Conservation (phyloP, 2,113 vertebrate species). For the Lycocorax pyrrhopterus region DNA sequence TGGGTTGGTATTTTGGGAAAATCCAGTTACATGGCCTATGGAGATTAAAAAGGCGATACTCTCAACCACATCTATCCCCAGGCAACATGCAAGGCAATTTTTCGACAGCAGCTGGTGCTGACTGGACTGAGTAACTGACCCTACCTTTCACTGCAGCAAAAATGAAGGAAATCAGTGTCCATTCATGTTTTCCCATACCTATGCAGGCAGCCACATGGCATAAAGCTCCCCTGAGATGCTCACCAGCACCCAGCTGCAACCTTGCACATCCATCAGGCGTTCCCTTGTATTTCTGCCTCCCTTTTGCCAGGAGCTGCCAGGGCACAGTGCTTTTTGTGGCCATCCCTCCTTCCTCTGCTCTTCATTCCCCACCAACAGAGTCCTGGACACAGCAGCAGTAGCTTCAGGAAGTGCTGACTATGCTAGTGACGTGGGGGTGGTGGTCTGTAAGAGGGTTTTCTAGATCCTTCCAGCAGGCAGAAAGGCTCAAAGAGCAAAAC, state of each 20-base stretch:
- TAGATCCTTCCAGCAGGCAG: background rate
- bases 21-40: background rate
- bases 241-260: background rate
- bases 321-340: background rate
- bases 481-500: background rate
- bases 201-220: background rate
- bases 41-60: background rate
- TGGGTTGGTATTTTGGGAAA: background rate
- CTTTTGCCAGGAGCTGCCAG: background rate
- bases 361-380: background rate
- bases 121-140: background rate
- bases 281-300: background rate
- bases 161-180: background rate
- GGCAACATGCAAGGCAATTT: background rate
- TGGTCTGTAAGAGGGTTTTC: background rate
- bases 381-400: background rate
- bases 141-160: background rate
- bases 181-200: background rate
- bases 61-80: background rate
- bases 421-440: accelerated
- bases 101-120: background rate
- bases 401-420: background rate
- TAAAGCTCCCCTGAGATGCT: background rate
- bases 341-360: background rate
- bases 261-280: accelerated